phyloP scores from a whole-genome alignment of 2,113 vertebrate genomes.

The Misgurnus mizolepis region DNA sequence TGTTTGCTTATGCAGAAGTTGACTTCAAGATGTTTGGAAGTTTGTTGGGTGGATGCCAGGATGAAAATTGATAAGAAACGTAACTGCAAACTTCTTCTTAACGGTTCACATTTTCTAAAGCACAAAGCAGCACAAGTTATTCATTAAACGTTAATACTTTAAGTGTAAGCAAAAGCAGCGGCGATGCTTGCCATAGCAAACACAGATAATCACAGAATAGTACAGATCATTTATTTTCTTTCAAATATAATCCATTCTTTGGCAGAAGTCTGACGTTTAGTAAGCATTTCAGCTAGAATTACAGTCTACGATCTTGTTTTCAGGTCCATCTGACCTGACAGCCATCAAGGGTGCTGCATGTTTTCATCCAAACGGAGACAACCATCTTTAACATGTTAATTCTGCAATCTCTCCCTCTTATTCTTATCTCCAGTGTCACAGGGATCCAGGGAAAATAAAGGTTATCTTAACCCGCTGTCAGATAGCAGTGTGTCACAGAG shows the following conservation, averaged over 20 bases:
- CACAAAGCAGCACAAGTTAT: too few relatives aligned
- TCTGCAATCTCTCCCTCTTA: neutral
- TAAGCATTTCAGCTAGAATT: conserved; percentile 35
- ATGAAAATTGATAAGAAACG: neutral
- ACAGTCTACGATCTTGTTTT: conserved; percentile 25
- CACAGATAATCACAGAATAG: neutral
- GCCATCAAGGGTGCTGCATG: conserved; percentile 16
- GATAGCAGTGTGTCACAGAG: conserved; percentile 48
- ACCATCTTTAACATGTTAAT: conserved; percentile 35
- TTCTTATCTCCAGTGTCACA: conserved; percentile 42
- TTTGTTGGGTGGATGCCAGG: neutral
- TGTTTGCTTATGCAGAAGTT: neutral
- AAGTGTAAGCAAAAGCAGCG: too few relatives aligned
- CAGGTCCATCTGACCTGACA: conserved; percentile 51
- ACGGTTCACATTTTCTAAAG: neutral
- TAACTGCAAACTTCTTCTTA: neutral
- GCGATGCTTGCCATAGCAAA: neutral
- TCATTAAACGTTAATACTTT: too few relatives aligned
- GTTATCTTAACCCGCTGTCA: conserved; percentile 55
- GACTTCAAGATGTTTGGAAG: neutral
- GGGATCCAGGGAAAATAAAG: conserved; percentile 37
- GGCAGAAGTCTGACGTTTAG: conserved; percentile 14
- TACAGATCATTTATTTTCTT: neutral
- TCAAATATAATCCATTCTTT: neutral
- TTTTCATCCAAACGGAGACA: conserved; percentile 16